Percentiles rank a stretch among this genome's conserved stretches.
Evolutionary conservation across 2,113 vertebrate genomes (phyloP).

Genomic region (human): DNA sequence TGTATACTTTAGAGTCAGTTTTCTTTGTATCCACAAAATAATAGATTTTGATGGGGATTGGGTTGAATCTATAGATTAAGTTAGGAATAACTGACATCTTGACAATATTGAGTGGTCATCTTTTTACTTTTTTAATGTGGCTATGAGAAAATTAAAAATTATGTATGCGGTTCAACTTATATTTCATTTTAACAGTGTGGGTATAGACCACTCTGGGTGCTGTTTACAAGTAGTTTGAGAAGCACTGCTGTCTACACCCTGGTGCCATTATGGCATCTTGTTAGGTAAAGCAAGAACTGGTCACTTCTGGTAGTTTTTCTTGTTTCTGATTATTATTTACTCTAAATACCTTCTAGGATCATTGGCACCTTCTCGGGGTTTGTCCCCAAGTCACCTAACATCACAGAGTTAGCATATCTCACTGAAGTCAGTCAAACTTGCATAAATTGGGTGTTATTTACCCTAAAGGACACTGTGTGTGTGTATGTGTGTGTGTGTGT

Average conservation of each 20-base stretch:
- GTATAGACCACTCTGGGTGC: not conserved
- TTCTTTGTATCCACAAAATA: not conserved
- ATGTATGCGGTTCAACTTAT: not conserved
- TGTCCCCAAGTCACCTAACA: not conserved
- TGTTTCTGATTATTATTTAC: conserved; percentile 18
- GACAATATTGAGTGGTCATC: not conserved
- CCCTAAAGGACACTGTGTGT: not conserved
- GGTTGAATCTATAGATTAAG: not conserved
- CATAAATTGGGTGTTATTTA: not conserved
- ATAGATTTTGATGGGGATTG: conserved; percentile 7
- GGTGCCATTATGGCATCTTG: not conserved
- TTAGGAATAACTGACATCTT: not conserved
- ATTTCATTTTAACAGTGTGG: not conserved
- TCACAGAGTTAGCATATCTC: not conserved
- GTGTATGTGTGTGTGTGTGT: not conserved
- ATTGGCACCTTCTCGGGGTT: not conserved
- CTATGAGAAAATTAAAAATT: conserved; percentile 13
- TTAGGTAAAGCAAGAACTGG: not conserved
- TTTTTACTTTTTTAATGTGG: conserved; percentile 10
- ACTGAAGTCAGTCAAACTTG: not conserved
- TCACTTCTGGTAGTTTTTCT: conserved; percentile 14
- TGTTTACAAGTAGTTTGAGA: not conserved
- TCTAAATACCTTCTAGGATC: not conserved
- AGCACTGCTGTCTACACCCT: not conserved
- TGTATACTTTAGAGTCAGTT: conserved; percentile 5